These are phyloP conservation scores for Drosophila oshimai DNA, from an alignment of 1,140 invertebrate species.

Conservation along the genomic window DNA sequence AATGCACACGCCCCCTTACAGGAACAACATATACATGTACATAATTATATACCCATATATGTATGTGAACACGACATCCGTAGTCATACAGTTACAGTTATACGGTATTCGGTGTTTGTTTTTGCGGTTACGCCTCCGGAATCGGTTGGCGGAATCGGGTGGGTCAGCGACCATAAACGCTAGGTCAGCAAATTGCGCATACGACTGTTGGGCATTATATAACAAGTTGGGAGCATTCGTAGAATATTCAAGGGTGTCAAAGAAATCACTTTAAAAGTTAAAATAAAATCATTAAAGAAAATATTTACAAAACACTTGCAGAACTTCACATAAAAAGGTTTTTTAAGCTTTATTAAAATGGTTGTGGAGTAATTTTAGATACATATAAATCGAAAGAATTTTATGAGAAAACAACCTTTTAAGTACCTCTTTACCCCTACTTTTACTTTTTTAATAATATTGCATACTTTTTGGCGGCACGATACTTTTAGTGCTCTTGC, in stretches of 20 bases:
- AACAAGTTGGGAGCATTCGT: background rate
- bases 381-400: too few relatives aligned
- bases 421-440: too few relatives aligned
- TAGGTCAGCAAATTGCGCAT: slow-evolving; percentile 16
- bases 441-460: too few relatives aligned
- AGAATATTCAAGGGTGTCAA: background rate
- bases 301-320: too few relatives aligned
- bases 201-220: slow-evolving; percentile 1
- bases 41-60: background rate
- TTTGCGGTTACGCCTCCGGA: slow-evolving; percentile 42
- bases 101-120: slow-evolving; percentile 31
- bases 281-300: too few relatives aligned
- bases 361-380: too few relatives aligned
- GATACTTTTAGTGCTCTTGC: too few relatives aligned
- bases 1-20: slow-evolving; percentile 29
- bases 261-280: too few relatives aligned
- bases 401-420: too few relatives aligned
- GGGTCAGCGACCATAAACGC: slow-evolving; percentile 29
- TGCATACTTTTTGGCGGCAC: too few relatives aligned
- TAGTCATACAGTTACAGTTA: slow-evolving; percentile 33
- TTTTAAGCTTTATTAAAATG: too few relatives aligned
- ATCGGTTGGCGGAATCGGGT: slow-evolving; percentile 19
- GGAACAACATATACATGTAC: background rate
- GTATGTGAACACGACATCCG: background rate
- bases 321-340: too few relatives aligned